Evolutionary conservation across 2,797 vertebrate species (phyloP).

Genomic region (Enteromius treurensis): DNA sequence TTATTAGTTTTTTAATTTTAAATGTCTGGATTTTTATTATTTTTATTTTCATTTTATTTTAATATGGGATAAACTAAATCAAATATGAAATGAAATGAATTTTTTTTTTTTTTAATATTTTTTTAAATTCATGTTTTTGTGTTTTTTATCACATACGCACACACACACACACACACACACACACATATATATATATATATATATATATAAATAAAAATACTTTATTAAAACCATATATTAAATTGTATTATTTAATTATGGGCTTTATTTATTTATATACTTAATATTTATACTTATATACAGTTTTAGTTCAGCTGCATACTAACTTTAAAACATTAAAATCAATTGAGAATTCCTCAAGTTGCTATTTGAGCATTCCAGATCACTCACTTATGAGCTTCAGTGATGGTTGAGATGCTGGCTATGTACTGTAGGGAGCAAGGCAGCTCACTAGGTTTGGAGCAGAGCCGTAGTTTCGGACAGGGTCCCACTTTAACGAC

Average conservation of each 20-base stretch:
- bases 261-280: background rate
- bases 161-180: no score
- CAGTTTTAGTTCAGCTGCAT: background rate
- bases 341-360: background rate
- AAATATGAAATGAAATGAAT: background rate
- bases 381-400: background rate
- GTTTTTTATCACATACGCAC: no score
- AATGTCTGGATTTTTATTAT: background rate
- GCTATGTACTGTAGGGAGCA: background rate
- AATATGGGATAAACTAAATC: background rate
- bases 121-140: background rate
- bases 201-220: background rate
- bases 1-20: background rate
- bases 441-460: constrained; percentile 20
- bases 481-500: constrained; percentile 61
- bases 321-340: background rate
- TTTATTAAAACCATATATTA: background rate
- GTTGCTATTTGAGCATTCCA: background rate
- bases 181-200: no score
- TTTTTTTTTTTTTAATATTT: no score
- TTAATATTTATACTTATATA: background rate
- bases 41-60: background rate
- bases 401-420: background rate
- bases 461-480: constrained; percentile 36
- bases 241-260: background rate